Base-by-base conservation (phyloP, 2,888 invertebrate species). In the Drosophila mercatorum region DNA sequence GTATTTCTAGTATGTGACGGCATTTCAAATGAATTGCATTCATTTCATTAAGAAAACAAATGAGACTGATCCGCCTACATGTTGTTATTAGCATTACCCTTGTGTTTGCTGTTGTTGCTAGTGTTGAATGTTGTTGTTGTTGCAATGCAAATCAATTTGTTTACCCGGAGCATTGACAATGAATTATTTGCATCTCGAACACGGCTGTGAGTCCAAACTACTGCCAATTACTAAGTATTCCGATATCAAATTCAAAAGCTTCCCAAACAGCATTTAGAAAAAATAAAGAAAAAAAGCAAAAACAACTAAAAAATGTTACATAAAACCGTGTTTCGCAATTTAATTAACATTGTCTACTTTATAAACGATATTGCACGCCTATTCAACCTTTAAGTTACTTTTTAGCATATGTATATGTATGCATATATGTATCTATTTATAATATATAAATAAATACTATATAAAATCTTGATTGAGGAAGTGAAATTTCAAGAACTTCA, bases 81-180 rank as follows among this genome's bases (percentile, higher is more conserved):
- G 69, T 34, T 51, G 34, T 59, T 12, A 40, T 59, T 38, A 55
- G 38, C 53, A 38, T 38, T 53, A 11, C 49, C 11, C 49, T 49
- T 49, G 31, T 31, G 17, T 17, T 17, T 22, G 22, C 2, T 22
- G 22, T 22, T 41, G 68, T 40, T 51, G 41, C 46, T 7, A 14
- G 46, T 34, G 6, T 28, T 47, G 28, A 8, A 43, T 34, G 6
- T 28, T 47, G 47, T 8, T 52, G 51, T 68, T 62, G 52, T 51
- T 56, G 47, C 22, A 69, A 78, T 80, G 83, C 80, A 82, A 88
- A 85, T 82, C 67, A 62, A 85, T 88, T 87, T 65, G 83, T 60
- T 36, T 46, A 59, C 47, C 55, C 56, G 10, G 55, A 59, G 51
- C 78, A 86, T 78, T 75, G 65, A 67, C 88, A 78, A 72, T 82